A percentile compares a stretch with the other conserved stretches of the same genome.
phyloP scores from a whole-genome alignment of 2,797 vertebrate species.

The Pteronotus mesoamericanus region DNA sequence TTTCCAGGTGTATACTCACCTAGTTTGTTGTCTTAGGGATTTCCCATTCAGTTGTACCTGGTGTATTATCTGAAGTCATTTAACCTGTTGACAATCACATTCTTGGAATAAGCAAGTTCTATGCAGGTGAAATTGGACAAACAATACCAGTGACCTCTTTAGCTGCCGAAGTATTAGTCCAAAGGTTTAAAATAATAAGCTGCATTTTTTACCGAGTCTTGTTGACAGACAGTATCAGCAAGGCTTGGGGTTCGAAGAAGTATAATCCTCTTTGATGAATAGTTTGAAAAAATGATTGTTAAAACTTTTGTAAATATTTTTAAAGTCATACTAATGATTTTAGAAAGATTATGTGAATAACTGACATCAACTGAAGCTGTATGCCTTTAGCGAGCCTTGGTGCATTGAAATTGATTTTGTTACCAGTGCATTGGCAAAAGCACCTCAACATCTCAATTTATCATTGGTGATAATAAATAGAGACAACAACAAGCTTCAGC shows the following conservation, averaged over 20 bases:
- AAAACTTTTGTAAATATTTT: constrained; percentile 51
- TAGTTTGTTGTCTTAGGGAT: background rate
- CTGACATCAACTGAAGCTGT: background rate
- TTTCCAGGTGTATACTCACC: background rate
- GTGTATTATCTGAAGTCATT: background rate
- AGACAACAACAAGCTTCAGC: background rate
- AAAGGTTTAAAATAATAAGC: constrained; percentile 38
- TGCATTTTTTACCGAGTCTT: constrained; percentile 6
- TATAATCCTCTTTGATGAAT: constrained; percentile 49
- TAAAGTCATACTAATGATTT: background rate
- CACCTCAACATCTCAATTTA: background rate
- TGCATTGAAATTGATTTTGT: background rate
- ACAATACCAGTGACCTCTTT: background rate
- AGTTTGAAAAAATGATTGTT: constrained; percentile 25
- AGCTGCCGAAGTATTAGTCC: background rate
- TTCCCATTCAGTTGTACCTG: background rate
- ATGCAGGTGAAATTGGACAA: constrained; percentile 52
- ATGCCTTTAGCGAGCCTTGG: background rate
- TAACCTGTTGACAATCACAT: constrained; percentile 14
- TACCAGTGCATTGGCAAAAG: background rate
- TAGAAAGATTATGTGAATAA: background rate
- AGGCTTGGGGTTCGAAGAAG: background rate
- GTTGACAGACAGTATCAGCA: constrained; percentile 31
- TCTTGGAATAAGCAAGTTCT: constrained; percentile 45
- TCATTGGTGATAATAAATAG: background rate